These are phyloP conservation scores for Heliconius eleuchia DNA, from an alignment of 1,140 invertebrate species.

Conservation along the genomic window DNA sequence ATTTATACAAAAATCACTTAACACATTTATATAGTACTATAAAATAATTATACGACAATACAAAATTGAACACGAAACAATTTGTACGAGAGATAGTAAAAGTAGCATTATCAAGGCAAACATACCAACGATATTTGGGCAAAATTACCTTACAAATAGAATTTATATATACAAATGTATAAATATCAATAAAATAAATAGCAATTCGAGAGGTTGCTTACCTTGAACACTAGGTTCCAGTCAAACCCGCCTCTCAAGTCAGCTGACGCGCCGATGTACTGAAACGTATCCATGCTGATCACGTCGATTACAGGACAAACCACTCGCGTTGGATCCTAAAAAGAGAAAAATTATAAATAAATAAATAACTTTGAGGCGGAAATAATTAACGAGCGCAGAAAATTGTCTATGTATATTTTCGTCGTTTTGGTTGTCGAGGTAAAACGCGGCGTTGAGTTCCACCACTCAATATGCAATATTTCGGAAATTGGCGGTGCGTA, in stretches of 20 bases:
- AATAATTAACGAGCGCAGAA: too few species aligned
- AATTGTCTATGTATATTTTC: too few species aligned
- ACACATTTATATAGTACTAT: too few species aligned
- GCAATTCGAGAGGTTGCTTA: constrained; percentile 46
- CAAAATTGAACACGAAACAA: not conserved
- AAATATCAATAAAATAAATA: constrained; percentile 10
- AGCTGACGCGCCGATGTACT: constrained; percentile 96
- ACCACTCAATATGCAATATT: too few species aligned
- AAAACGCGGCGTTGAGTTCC: not conserved
- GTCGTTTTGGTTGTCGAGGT: too few species aligned
- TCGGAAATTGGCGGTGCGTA: too few species aligned
- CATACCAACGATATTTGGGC: not conserved
- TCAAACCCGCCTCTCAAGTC: constrained; percentile 97
- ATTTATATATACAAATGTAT: not conserved
- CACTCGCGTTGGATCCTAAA: constrained; percentile 91
- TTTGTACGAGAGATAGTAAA: not conserved
- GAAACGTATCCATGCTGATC: constrained; percentile 98
- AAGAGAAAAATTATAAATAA: constrained; percentile 25
- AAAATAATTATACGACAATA: not conserved
- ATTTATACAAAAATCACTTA: too few species aligned
- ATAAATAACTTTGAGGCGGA: too few species aligned
- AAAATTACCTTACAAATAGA: not conserved
- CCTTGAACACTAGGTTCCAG: constrained; percentile 95
- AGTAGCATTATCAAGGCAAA: not conserved
- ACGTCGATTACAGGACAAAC: constrained; percentile 98